phyloP scores from a whole-genome alignment of 2,113 vertebrate species.

The Salvator merianae region DNA sequence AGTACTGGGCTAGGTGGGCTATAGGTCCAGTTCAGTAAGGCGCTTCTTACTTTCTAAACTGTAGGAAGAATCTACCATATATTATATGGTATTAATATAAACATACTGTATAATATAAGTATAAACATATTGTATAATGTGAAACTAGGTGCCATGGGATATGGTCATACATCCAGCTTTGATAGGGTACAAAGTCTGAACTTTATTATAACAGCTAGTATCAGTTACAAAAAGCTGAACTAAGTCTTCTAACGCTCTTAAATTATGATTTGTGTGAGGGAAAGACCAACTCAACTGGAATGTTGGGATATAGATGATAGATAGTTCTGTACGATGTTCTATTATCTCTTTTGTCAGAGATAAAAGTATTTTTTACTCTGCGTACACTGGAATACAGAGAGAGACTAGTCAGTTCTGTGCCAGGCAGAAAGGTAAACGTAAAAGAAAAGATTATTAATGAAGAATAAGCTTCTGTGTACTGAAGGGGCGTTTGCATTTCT shows the following conservation, averaged over 20 bases:
- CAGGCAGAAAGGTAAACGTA: background rate
- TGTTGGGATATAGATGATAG: background rate
- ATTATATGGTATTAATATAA: no score
- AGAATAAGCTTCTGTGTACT: background rate
- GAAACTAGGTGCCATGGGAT: background rate
- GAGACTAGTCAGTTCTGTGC: background rate
- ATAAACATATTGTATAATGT: no score
- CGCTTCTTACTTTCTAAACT: no score
- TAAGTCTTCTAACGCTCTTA: background rate
- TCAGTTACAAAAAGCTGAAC: background rate
- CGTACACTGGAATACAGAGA: no score
- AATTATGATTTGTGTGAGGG: background rate
- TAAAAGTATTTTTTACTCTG: background rate
- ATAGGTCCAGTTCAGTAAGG: no score
- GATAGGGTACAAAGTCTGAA: no score
- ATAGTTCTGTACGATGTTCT: background rate
- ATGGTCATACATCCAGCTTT: background rate
- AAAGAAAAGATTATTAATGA: background rate
- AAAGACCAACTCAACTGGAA: background rate
- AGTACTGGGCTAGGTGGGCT: no score
- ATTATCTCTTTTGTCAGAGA: background rate
- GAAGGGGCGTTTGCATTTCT: no score
- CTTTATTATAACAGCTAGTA: background rate
- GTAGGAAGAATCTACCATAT: no score
- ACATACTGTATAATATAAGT: no score